Evolutionary conservation across 2,797 vertebrate genomes (phyloP).

Genomic region (Typhlichthys eigenmanni): DNA sequence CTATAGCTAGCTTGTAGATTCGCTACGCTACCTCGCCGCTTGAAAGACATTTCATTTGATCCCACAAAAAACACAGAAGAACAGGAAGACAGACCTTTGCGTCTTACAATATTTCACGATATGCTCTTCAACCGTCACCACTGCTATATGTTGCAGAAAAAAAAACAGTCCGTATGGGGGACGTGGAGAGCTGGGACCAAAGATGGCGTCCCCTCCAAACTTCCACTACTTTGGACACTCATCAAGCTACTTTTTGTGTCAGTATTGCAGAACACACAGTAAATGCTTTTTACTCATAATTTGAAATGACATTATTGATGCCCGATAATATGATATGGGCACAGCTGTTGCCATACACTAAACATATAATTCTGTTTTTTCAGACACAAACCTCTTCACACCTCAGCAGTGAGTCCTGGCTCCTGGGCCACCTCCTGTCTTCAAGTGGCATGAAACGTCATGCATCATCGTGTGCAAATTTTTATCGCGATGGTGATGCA

Average conservation of each 20-base stretch:
- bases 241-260: slow-evolving; percentile 91
- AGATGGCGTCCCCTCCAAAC: slow-evolving; percentile 99
- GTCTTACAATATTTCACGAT: slow-evolving; percentile 56
- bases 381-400: slow-evolving; percentile 82
- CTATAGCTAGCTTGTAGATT: slow-evolving; percentile 22
- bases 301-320: slow-evolving; percentile 22
- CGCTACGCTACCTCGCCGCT: slow-evolving; percentile 48
- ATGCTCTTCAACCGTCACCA: slow-evolving; percentile 88
- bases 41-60: slow-evolving; percentile 21
- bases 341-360: slow-evolving; percentile 2
- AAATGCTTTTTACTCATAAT: slow-evolving; percentile 8
- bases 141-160: slow-evolving; percentile 83
- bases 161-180: slow-evolving; percentile 86
- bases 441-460: slow-evolving; percentile 73
- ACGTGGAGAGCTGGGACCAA: slow-evolving; percentile 98
- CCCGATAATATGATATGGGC: neutral
- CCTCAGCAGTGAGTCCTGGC: slow-evolving; percentile 86
- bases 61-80: slow-evolving; percentile 20
- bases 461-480: slow-evolving; percentile 64
- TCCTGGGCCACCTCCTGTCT: slow-evolving; percentile 64
- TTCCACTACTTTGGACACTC: slow-evolving; percentile 99
- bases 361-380: slow-evolving; percentile 42
- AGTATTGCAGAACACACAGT: slow-evolving; percentile 51
- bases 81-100: slow-evolving; percentile 27
- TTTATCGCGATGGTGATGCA: slow-evolving; percentile 63